phyloP scores from a whole-genome alignment of 2,113 vertebrate genomes.

The Panthera uncia region DNA sequence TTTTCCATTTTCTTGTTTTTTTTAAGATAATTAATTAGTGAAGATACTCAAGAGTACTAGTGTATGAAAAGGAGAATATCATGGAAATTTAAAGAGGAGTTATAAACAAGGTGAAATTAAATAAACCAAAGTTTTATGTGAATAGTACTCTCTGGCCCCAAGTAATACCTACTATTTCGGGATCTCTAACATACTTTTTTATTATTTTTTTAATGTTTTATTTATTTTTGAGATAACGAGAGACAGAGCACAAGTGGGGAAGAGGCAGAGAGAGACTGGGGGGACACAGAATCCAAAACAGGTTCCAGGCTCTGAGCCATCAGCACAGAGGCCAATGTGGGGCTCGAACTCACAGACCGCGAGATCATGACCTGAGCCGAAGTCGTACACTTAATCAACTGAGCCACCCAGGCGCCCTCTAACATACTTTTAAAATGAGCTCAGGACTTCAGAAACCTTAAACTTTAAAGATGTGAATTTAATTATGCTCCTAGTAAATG shows the following conservation, averaged over 20 bases:
- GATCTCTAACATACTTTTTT: conserved; percentile 46
- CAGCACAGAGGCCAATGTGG: too few relatives aligned
- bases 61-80: neutral
- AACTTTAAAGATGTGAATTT: conserved; percentile 62
- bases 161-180: neutral
- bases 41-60: neutral
- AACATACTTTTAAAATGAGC: conserved; percentile 56
- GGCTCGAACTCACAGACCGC: too few relatives aligned
- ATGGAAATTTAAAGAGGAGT: neutral
- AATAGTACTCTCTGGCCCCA: neutral
- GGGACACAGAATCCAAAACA: too few relatives aligned
- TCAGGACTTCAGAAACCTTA: conserved; percentile 37
- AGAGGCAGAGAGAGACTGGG: too few relatives aligned
- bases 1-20: neutral
- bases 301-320: too few relatives aligned
- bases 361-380: too few relatives aligned
- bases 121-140: neutral
- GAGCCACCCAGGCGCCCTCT: neutral
- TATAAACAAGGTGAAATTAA: conserved; percentile 24
- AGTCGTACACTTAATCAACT: too few relatives aligned
- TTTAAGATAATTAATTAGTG: conserved; percentile 38
- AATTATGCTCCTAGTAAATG: conserved; percentile 52
- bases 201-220: too few relatives aligned
- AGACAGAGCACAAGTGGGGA: too few relatives aligned
- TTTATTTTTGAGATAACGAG: too few relatives aligned